Evolutionary conservation across 2,888 invertebrate species (phyloP).

Genomic region (Choreutis nemorana): DNA sequence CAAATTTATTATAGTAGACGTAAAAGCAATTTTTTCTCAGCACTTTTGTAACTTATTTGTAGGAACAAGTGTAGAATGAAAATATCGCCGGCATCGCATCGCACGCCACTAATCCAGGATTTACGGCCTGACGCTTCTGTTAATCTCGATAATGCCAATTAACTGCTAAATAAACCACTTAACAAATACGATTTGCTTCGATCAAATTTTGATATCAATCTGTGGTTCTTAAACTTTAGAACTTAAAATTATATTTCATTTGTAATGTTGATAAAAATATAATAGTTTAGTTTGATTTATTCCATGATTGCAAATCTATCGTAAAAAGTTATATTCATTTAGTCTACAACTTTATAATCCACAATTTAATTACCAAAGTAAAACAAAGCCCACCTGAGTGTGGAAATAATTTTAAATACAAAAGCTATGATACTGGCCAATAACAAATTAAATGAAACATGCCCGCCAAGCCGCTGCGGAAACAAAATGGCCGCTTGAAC

Average conservation of each 20-base stretch:
- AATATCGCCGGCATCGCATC: constrained; percentile 6
- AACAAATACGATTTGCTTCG: constrained; percentile 33
- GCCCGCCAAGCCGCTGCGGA: constrained; percentile 21
- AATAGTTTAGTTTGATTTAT: too few species aligned
- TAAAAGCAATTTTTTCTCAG: too few species aligned
- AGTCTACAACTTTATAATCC: background rate
- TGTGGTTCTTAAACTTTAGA: constrained; percentile 26
- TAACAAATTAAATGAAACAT: too few species aligned
- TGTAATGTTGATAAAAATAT: too few species aligned
- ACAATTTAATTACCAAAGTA: background rate
- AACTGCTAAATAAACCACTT: constrained; percentile 50
- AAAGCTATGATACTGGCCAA: too few species aligned
- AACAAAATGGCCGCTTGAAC: constrained; percentile 21
- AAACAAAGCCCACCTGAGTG: background rate
- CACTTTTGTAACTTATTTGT: too few species aligned
- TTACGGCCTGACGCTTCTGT: constrained; percentile 32
- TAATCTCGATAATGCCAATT: constrained; percentile 50
- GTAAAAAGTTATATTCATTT: background rate
- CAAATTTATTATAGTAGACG: too few species aligned
- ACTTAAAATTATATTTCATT: constrained; percentile 5
- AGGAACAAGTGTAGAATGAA: constrained; percentile 1
- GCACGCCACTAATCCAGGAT: constrained; percentile 24
- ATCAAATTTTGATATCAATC: constrained; percentile 10
- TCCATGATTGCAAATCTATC: background rate
- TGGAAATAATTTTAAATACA: background rate